Evolutionary conservation across 2,113 vertebrate species (phyloP).

Genomic region (Pholis gunnellus): DNA sequence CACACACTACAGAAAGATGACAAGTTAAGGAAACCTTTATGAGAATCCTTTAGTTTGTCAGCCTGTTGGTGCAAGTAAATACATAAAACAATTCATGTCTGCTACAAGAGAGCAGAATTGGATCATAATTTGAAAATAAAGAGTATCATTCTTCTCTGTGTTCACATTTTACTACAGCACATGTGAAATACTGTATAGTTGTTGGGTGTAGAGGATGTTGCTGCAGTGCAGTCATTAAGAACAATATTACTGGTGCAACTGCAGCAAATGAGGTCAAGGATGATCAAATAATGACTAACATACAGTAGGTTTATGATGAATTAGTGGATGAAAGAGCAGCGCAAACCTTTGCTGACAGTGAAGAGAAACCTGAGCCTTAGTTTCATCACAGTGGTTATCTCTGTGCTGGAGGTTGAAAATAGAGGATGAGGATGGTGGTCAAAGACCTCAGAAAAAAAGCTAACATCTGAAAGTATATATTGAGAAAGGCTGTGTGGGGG

Average conservation of each 20-base stretch:
- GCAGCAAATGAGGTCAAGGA: slow-evolving; percentile 22
- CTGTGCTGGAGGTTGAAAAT: background rate
- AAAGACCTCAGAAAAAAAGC: background rate
- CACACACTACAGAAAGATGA: background rate
- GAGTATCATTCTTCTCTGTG: background rate
- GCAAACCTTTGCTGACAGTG: background rate
- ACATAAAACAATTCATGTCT: background rate
- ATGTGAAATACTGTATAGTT: background rate
- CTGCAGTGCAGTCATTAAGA: slow-evolving; percentile 11
- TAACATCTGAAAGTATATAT: background rate
- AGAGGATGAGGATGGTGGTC: background rate
- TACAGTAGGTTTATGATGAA: slow-evolving; percentile 2
- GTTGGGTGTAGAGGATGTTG: background rate
- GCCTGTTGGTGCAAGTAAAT: background rate
- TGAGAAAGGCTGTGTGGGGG: background rate
- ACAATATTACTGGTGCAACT: slow-evolving; percentile 12
- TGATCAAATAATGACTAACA: slow-evolving; percentile 6
- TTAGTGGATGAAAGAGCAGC: slow-evolving; percentile 10
- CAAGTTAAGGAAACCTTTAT: background rate
- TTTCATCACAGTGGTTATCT: background rate
- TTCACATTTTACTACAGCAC: background rate
- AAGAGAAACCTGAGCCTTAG: background rate
- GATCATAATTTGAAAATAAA: background rate
- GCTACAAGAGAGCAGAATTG: background rate
- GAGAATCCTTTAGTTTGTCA: background rate